Conservation (phyloP, 2,888 invertebrate species). For the Malachius bipustulatus region DNA sequence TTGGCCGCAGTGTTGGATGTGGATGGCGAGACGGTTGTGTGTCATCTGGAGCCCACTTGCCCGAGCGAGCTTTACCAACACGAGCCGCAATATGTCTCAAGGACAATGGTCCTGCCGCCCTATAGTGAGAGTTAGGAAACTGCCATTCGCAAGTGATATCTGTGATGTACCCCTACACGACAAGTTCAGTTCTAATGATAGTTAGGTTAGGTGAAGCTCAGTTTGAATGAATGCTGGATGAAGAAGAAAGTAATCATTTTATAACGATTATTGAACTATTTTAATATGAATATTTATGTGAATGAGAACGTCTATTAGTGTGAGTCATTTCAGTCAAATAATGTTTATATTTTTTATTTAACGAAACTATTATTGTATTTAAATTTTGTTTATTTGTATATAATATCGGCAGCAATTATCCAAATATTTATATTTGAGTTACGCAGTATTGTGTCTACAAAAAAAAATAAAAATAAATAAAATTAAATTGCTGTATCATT, state of each 20-base stretch:
- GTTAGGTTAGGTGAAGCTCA: slow-evolving; percentile 33
- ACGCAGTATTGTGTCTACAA: no score
- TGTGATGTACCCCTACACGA: slow-evolving; percentile 36
- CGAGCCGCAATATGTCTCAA: no score
- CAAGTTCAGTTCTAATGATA: slow-evolving; percentile 30
- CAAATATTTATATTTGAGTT: no score
- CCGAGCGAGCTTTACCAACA: slow-evolving; percentile 40
- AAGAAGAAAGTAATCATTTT: slow-evolving; percentile 38
- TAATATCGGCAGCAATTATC: no score
- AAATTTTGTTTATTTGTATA: no score
- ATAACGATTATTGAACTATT: slow-evolving; percentile 37
- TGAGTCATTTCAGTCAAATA: slow-evolving; percentile 35
- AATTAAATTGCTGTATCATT: no score
- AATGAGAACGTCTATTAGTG: slow-evolving; percentile 33
- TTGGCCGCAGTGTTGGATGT: slow-evolving; percentile 73
- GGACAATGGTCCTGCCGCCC: slow-evolving; percentile 45
- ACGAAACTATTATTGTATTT: neutral
- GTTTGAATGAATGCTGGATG: slow-evolving; percentile 35
- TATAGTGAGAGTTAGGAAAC: slow-evolving; percentile 50
- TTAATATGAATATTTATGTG: slow-evolving; percentile 33
- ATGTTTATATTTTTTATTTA: slow-evolving; percentile 3
- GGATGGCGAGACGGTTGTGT: slow-evolving; percentile 77
- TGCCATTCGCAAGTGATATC: slow-evolving; percentile 40
- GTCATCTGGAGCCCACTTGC: slow-evolving; percentile 62
- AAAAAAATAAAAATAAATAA: no score